Conservation (phyloP, 2,888 invertebrate species). For the Oegoconia quadripuncta region DNA sequence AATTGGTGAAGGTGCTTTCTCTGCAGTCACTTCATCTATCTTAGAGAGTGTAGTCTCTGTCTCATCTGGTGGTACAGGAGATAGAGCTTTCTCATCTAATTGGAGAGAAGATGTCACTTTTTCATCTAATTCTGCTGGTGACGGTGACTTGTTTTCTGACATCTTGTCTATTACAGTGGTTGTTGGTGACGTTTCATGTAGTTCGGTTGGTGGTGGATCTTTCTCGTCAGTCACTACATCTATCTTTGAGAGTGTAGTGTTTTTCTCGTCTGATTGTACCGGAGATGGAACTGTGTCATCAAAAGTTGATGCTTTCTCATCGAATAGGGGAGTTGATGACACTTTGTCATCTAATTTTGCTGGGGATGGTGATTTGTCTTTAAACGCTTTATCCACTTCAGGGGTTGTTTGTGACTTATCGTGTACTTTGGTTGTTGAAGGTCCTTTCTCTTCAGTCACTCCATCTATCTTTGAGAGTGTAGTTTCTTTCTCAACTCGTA, state of each 20-base stretch:
- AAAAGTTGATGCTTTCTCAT: constrained; percentile 8
- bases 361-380: constrained; percentile 3
- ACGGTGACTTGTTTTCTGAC: not conserved
- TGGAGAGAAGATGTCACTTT: not conserved
- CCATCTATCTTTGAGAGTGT: no score
- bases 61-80: not conserved
- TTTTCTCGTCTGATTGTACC: constrained; percentile 7
- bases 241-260: no score
- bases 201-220: constrained; percentile 9
- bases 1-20: no score
- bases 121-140: not conserved
- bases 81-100: not conserved
- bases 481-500: constrained; percentile 1
- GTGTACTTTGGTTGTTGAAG: not conserved
- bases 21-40: not conserved
- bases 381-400: not conserved
- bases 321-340: not conserved
- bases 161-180: no score
- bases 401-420: not conserved
- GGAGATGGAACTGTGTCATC: constrained; percentile 3
- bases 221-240: no score
- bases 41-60: no score
- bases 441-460: not conserved
- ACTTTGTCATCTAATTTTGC: constrained; percentile 1
- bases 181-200: constrained; percentile 15